Evolutionary conservation across 2,113 vertebrate genomes (phyloP).

Genomic region (Callipepla squamata): DNA sequence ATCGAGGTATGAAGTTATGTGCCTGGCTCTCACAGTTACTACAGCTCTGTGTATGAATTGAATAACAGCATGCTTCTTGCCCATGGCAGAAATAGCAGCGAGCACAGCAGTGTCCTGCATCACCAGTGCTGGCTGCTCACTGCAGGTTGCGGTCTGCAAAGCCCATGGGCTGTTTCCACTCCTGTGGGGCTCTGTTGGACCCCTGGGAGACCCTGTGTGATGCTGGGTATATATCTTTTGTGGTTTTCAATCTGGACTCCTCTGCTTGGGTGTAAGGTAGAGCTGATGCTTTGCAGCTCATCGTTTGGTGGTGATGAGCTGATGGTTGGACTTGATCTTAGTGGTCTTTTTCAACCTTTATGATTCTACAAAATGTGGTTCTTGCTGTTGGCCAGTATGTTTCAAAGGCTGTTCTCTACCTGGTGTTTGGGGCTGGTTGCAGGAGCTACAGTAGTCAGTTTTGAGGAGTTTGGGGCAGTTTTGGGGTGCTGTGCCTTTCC

Average conservation of each 20-base stretch:
- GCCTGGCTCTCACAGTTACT: slow-evolving; percentile 46
- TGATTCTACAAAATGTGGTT: neutral
- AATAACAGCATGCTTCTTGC: slow-evolving; percentile 40
- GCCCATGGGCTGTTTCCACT: neutral
- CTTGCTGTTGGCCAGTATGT: neutral
- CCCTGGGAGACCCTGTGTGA: neutral
- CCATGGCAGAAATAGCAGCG: neutral
- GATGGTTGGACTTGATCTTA: neutral
- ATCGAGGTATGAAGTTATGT: slow-evolving; percentile 57
- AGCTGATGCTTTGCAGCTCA: neutral
- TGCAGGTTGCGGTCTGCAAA: neutral
- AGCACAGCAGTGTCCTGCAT: slow-evolving; percentile 6
- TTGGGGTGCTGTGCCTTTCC: neutral
- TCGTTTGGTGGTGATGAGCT: neutral
- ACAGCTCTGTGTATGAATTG: slow-evolving; percentile 30
- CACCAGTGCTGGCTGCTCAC: neutral
- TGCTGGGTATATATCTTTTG: neutral
- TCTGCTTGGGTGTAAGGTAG: neutral
- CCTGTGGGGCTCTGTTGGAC: neutral
- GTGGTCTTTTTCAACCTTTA: neutral
- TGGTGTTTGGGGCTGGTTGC: rapidly evolving
- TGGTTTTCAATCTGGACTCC: neutral
- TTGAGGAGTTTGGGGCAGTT: neutral
- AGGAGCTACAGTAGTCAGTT: neutral
- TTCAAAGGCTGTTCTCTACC: neutral